Conservation (phyloP, 1,140 invertebrate species). For the Ceratina australensis region DNA sequence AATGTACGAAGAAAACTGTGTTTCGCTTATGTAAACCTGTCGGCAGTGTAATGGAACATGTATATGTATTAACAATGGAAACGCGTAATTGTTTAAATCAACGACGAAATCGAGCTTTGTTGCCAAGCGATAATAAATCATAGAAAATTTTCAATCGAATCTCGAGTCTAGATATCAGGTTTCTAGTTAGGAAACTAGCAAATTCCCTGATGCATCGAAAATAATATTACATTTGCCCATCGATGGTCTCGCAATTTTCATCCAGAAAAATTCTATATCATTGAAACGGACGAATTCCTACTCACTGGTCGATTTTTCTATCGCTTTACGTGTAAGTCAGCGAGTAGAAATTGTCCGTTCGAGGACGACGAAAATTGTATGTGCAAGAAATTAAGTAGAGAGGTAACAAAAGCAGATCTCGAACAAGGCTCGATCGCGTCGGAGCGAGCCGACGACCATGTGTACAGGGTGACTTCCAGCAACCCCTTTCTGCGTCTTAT, state of each 20-base stretch:
- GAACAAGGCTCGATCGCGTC: slow-evolving; percentile 41
- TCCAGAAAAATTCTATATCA: neutral
- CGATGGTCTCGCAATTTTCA: neutral
- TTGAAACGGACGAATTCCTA: too few species aligned
- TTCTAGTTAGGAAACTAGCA: neutral
- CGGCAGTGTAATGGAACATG: slow-evolving; percentile 15
- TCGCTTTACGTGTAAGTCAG: too few species aligned
- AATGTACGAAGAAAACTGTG: slow-evolving; percentile 45
- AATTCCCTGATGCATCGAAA: neutral
- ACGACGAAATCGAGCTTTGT: slow-evolving; percentile 25
- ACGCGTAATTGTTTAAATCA: slow-evolving; percentile 17
- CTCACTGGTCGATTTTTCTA: too few species aligned
- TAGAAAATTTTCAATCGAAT: neutral
- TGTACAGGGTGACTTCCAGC: slow-evolving; percentile 27
- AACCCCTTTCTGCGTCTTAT: slow-evolving; percentile 39
- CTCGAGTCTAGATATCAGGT: neutral
- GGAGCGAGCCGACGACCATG: slow-evolving; percentile 43
- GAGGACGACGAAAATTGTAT: neutral
- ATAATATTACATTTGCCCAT: neutral
- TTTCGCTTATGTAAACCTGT: slow-evolving; percentile 36
- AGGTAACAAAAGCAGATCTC: neutral
- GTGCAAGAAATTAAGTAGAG: neutral
- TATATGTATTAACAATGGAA: neutral
- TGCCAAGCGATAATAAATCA: neutral
- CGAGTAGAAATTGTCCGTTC: neutral